A percentile compares a stretch with the other conserved stretches of the same genome.
phyloP scores from a whole-genome alignment of 2,113 vertebrate species.

The Epinephelus cyanopodus region DNA sequence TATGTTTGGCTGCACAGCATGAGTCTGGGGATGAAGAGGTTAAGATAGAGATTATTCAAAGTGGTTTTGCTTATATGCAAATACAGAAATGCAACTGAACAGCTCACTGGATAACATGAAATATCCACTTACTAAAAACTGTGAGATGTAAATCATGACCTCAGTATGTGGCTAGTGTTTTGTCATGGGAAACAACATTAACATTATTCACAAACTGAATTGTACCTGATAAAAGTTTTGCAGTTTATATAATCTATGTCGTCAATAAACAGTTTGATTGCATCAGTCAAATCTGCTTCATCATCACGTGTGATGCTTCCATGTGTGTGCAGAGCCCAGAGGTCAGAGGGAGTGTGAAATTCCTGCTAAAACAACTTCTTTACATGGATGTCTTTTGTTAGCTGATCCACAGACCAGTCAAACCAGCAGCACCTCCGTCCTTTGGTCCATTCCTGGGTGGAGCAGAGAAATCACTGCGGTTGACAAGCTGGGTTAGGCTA shows the following conservation, averaged over 20 bases:
- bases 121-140: no score
- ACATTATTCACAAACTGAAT: background rate
- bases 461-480: conserved; percentile 67
- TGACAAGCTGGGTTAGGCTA: conserved; percentile 55
- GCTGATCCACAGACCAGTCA: conserved; percentile 65
- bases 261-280: background rate
- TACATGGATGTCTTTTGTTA: conserved; percentile 40
- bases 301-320: background rate
- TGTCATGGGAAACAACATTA: no score
- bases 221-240: background rate
- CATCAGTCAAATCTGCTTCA: background rate
- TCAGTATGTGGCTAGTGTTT: no score
- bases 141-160: no score
- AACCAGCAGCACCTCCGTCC: conserved; percentile 67
- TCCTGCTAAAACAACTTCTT: conserved; percentile 42
- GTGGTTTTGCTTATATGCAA: background rate
- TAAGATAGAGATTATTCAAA: background rate
- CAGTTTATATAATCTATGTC: background rate
- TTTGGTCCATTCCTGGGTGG: conserved; percentile 66
- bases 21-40: no score
- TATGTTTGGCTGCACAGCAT: no score
- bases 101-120: no score
- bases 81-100: background rate
- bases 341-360: conserved; percentile 40
- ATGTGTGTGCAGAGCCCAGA: background rate